Base-by-base conservation (phyloP, 2,113 vertebrate genomes). In the Ictalurus furcatus region DNA sequence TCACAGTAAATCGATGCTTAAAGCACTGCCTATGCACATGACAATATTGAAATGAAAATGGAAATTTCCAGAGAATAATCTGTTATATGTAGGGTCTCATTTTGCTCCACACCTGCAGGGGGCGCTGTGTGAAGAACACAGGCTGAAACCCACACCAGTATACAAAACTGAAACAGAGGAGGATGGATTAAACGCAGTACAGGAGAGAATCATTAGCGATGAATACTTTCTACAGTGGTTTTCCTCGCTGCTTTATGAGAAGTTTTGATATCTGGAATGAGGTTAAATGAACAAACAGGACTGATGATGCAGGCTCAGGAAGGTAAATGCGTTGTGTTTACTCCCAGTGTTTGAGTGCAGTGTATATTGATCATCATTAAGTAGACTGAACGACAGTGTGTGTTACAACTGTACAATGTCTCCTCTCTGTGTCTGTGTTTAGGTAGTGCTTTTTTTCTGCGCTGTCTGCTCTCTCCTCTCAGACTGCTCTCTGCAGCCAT, bases 401-500 rank as follows among this genome's bases (percentile, higher is more conserved):
- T 48, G 13, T 48, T 44, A 14, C 30, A 44, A 19, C 4, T 63
- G 37, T 28, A 0, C 25, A 12, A 13, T 28, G 74, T 48, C 23
- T 78, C 40, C 14, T 17, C 25, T 56, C 48, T 48, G 25, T 63
- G 11, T 34, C n/a, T 87, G 67, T 74, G 54, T 86, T 17, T 28
- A 88, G 88, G 44, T 54, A 7, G 37, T 85, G 71, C 19, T 19
- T 23, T 88, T 58, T 37, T 85, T 21, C 14, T 95, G 40, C 93
- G 91, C 34, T 94, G 94, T 28, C 73, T 94, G 87, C 92, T 95
- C 14, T 92, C 95, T 1, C 95, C 95, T 0, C 14, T 95, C 67
- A 95, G 95, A 83, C 92, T 97, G 0, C 91, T 93, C 0, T 96
- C 94, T 1, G 97, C 96, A 0, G 95, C 96, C 1, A 88, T 95